phyloP scores from a whole-genome alignment of 2,113 vertebrate species.

The Condylura cristata region DNA sequence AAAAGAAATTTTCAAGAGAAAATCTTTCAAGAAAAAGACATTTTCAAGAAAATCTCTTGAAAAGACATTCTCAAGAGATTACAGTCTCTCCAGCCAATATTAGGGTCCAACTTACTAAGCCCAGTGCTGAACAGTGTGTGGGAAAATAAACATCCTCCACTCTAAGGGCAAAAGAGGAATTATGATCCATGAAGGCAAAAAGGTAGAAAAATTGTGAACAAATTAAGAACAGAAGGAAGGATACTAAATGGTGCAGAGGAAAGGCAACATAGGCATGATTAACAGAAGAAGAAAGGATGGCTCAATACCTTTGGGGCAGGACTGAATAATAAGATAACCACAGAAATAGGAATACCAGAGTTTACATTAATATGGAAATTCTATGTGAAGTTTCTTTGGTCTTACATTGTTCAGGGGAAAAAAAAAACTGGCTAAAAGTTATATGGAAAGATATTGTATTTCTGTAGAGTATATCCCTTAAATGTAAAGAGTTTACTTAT shows the following conservation, averaged over 20 bases:
- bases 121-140: neutral
- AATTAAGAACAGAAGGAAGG: neutral
- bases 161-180: neutral
- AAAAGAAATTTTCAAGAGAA: neutral
- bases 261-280: neutral
- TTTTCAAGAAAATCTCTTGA: too few relatives aligned
- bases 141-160: neutral
- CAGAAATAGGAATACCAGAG: neutral
- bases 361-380: constrained; percentile 33
- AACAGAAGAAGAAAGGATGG: neutral
- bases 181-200: neutral
- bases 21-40: too few relatives aligned
- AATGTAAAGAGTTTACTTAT: neutral
- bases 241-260: neutral
- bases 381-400: neutral
- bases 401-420: neutral
- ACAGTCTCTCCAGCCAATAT: neutral
- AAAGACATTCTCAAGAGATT: neutral
- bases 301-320: neutral
- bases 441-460: neutral
- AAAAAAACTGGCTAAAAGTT: neutral
- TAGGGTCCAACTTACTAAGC: neutral
- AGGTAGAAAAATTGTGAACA: neutral
- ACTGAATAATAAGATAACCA: neutral
- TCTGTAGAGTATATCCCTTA: neutral